Conservation (phyloP, 2,888 invertebrate genomes). For the Zaprionus obscuricornis region DNA sequence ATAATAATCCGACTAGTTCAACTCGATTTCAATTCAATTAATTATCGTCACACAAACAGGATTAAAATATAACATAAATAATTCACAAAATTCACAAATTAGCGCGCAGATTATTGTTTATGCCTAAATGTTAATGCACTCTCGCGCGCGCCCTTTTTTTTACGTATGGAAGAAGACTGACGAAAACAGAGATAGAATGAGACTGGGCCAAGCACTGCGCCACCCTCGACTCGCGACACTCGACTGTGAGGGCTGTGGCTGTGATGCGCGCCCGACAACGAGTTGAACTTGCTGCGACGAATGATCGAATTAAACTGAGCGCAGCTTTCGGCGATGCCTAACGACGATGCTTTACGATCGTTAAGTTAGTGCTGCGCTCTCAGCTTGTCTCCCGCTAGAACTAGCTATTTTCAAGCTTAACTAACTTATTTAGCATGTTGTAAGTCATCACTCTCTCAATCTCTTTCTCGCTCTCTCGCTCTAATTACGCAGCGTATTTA, state of each 20-base stretch:
- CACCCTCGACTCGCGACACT: conserved; percentile 53
- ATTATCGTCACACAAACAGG: conserved; percentile 16
- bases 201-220: conserved; percentile 56
- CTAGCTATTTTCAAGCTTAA: conserved; percentile 3
- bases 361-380: conserved; percentile 6
- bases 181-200: conserved; percentile 19
- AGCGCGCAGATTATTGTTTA: conserved; percentile 4
- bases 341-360: conserved; percentile 38
- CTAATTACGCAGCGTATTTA: not conserved
- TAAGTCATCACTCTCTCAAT: no score
- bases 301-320: conserved; percentile 66
- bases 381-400: conserved; percentile 12
- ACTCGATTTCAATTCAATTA: conserved; percentile 20
- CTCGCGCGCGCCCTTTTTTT: conserved; percentile 65
- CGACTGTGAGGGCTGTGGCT: conserved; percentile 33
- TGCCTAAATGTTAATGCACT: conserved; percentile 44
- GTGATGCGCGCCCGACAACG: conserved; percentile 44
- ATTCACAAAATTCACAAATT: conserved; percentile 19
- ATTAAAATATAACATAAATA: no score
- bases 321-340: conserved; percentile 39
- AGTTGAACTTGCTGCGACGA: conserved; percentile 62
- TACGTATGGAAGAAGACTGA: not conserved
- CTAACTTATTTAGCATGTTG: no score
- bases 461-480: no score
- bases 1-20: conserved; percentile 27